Base-by-base conservation (phyloP, 1,140 invertebrate species). In the Oppia nitens region DNA sequence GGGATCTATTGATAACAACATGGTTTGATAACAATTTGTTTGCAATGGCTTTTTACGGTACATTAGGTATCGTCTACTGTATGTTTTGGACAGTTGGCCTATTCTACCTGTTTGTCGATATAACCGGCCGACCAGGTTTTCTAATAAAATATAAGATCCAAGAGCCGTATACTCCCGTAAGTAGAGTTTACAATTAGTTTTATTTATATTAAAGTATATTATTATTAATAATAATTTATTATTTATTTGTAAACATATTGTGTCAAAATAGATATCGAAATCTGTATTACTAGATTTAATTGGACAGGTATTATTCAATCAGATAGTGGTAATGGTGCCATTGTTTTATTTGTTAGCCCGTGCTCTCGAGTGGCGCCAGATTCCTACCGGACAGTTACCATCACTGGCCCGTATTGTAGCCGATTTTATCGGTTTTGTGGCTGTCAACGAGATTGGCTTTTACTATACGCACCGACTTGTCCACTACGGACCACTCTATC, bases 381-480 rank as follows among this genome's bases (percentile, higher is more conserved):
- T 79, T 79, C 72, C 75, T 84, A 47, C 64, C 76, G 78, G 47
- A 57, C 9, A 20, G 11, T 20, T 57, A 17, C 56, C 56, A 20
- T 49, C 47, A 11, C 9, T 57, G 1, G 26, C 1, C 12, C 14
- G 57, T 12, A 40, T 59, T 40, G n/a, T 55, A 14, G 11, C 47
- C 14, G 61, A 53, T 62, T 48, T 29, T 55, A 14, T 57, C 56
- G 55, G 45, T 23, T 49, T 62, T 68, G 81, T 85, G 62, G 68
- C 89, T 26, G 77, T 83, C 57, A 85, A 89, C 70, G 87, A 90
- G 71, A 75, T 87, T 62, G 78, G 78, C 60, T 89, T 91, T 71
- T 90, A 90, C 69, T 90, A 90, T 69, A 83, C 82, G 3, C 87
- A 90, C 25, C 71, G 85, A 66, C 69, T 87, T 53, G 73, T 87